phyloP scores from a whole-genome alignment of 2,888 invertebrate species.

The Frankliniella fusca region DNA sequence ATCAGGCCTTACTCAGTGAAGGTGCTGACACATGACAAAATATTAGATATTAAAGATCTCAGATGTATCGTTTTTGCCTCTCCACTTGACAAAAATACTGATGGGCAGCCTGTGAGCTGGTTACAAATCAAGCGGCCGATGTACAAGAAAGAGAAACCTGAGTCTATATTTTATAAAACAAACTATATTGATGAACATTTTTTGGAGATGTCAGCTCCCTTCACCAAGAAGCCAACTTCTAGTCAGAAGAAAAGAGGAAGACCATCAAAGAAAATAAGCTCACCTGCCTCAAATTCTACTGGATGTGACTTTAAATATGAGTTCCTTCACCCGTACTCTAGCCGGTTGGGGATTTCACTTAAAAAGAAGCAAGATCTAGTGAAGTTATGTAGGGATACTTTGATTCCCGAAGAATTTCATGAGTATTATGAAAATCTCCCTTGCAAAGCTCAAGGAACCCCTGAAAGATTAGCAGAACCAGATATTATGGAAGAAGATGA shows the following conservation, averaged over 20 bases:
- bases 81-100: not conserved
- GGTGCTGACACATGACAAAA: conserved; percentile 36
- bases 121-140: no score
- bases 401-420: not conserved
- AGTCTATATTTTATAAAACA: no score
- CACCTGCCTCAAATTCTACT: not conserved
- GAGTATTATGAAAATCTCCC: not conserved
- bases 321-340: not conserved
- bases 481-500: not conserved
- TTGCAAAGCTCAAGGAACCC: not conserved
- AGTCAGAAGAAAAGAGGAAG: not conserved
- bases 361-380: not conserved
- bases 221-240: not conserved
- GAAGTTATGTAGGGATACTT: not conserved
- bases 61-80: conserved; percentile 28
- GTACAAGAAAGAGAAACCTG: no score
- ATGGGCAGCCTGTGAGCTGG: no score
- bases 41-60: conserved; percentile 36
- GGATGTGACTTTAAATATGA: not conserved
- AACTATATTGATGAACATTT: not conserved
- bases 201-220: not conserved
- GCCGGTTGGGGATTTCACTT: not conserved
- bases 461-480: not conserved
- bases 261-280: not conserved
- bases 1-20: conserved; percentile 34